Evolutionary conservation across 1,140 invertebrate species (phyloP).

Genomic region (Orussus abietinus): DNA sequence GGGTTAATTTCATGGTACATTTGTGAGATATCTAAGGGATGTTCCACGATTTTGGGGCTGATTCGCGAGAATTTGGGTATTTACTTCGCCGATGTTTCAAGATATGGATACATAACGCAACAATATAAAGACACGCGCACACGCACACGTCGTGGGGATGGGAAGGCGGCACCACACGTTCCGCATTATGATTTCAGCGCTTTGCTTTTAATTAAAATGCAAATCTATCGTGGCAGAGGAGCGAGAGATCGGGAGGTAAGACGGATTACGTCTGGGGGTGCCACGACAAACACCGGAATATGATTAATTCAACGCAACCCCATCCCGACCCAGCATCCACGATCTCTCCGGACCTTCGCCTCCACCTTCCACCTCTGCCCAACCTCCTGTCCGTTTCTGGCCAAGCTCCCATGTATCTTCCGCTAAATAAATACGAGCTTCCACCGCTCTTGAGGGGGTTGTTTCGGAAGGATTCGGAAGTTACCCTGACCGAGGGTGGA

Average conservation of each 20-base stretch:
- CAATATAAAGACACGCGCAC: slow-evolving; percentile 2
- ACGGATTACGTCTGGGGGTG: slow-evolving; percentile 52
- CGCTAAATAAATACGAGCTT: slow-evolving; percentile 12
- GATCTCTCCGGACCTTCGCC: slow-evolving; percentile 14
- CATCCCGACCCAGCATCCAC: slow-evolving; percentile 27
- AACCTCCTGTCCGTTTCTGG: neutral
- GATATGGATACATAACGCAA: too few species aligned
- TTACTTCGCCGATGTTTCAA: too few species aligned
- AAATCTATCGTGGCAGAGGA: slow-evolving; percentile 55
- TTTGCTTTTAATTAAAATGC: slow-evolving; percentile 64
- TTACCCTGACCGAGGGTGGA: too few species aligned
- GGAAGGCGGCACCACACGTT: slow-evolving; percentile 46
- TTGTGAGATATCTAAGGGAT: too few species aligned
- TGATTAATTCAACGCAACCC: slow-evolving; percentile 53
- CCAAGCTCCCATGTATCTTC: slow-evolving; percentile 6
- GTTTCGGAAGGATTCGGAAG: too few species aligned
- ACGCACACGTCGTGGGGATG: slow-evolving; percentile 32
- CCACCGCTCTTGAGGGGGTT: too few species aligned
- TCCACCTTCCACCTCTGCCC: neutral
- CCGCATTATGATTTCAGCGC: slow-evolving; percentile 62
- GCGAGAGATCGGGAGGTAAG: slow-evolving; percentile 53
- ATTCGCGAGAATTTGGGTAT: too few species aligned
- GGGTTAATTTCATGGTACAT: too few species aligned
- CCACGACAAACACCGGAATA: slow-evolving; percentile 54
- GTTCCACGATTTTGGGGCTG: too few species aligned